Evolutionary conservation across 2,113 vertebrate species (phyloP), one percentile per base, ranked within the genome.

Genomic region (Sterrhoptilus dennistouni): DNA sequence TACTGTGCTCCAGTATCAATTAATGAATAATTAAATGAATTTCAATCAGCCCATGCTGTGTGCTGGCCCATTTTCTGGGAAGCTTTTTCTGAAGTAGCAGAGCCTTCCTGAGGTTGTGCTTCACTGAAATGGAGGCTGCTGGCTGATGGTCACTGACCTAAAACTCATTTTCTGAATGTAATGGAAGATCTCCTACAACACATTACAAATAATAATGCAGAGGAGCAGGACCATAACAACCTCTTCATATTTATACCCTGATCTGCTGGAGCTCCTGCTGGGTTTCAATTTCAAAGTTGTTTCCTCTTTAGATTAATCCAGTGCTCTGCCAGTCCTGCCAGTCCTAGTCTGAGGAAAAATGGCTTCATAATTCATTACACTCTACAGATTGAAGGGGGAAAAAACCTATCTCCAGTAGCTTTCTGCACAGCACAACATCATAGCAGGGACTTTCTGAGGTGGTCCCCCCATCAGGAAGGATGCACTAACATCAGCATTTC

Each of bases 21-120:
- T 90, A 93, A 91, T 86, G 44, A 91, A 83, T 83, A 60, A 83
- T 83, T 81, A 66, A 61, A 68, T 89, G 33, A 70, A 90, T 93
- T 92, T 70, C 89, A 60, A 74, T 84, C 69, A 63, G 19, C 45
- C 56, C 79, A 44, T 40, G 83, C 87, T 93, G 93, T 83, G 79
- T 86, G 64, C 52, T 86, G 90, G 54, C 95, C 88, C 60, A 71
- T 83, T 95, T 95, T 92, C 71, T 60, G 75, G 17, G 27, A 21
- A 53, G 47, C 35, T 81, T 70, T 90, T 85, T 74, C 71, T 81
- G 63, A 74, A 93, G 88, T 12, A 85, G 56, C 47, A 61, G 12
- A 72, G 53, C 63, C 47, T 85, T 38, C 61, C 50, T 18, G 45
- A 96, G 29, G 47, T 5, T 76, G 70, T 28, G 56, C 28, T 83